These are phyloP conservation scores for Dasyornis broadbenti DNA, from an alignment of 2,113 vertebrate genomes.

Conservation along the genomic window DNA sequence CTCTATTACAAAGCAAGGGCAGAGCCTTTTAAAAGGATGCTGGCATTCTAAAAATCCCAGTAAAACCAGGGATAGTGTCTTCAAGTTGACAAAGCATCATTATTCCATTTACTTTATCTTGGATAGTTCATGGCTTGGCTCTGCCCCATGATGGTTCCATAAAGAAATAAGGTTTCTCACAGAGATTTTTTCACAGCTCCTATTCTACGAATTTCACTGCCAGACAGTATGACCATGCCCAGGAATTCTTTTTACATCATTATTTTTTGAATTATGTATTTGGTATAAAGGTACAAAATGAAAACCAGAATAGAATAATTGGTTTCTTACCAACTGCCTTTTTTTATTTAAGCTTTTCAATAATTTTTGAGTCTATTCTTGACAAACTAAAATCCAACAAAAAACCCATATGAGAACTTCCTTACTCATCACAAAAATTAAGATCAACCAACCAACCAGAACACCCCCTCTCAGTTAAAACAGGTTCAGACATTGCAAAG, in stretches of 20 bases:
- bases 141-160: not conserved
- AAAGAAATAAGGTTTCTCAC: not conserved
- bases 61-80: not conserved
- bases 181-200: not conserved
- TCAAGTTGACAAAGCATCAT: not conserved
- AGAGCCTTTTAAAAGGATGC: not conserved
- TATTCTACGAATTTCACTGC: not conserved
- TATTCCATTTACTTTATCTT: not conserved
- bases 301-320: not conserved
- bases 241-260: not conserved
- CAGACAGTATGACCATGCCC: not conserved
- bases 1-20: not conserved
- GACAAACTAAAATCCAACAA: not conserved
- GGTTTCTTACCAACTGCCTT: not conserved
- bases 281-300: not conserved
- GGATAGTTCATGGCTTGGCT: not conserved
- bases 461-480: not conserved
- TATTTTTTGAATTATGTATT: not conserved
- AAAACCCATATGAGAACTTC: not conserved
- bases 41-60: not conserved
- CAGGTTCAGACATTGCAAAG: not conserved
- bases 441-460: not conserved
- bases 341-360: not conserved
- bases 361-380: not conserved
- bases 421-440: not conserved